Evolutionary conservation across 1,140 invertebrate species (phyloP), one percentile per base, ranked within the genome.

Genomic region (Atopsyche davidsoni): DNA sequence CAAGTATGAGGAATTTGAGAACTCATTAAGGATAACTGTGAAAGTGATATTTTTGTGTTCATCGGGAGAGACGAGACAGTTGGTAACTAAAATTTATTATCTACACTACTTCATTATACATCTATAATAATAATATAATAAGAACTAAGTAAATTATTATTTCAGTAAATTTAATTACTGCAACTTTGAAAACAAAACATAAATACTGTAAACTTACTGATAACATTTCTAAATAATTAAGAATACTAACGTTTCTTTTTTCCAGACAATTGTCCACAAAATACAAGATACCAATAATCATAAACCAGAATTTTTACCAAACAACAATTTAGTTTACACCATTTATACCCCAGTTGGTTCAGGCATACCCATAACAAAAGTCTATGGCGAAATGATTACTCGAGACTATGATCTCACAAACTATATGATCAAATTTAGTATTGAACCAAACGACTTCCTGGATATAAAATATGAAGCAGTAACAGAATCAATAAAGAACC

Each of bases 251-350:
- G 13, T 4, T 47, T n/a, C n/a, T n/a, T 42, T 7, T 48, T 55
- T 38, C 9, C 17, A 52, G 54, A 32, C 18, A 14, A 28, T 56
- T 1, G 6, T 7, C 16, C 22, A 11, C 25, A 39, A 2, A 4
- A 56, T 56, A 10, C 17, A 10, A 10, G 55, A 57, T 23, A 57
- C 51, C 2, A 57, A 57, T 22, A 57, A 49, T 31, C 25, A 57
- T 32, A 3, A n/a, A 10, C 55, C 55, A 4, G 46, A 40, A 36
- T 50, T 53, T 19, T 23, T 43, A 18, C 44, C 28, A 2, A 25
- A 11, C 23, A 22, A 14, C 14, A 13, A 16, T 14, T 53, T 16
- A 22, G 25, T 41, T 2, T 50, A 39, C 17, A 46, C 21, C 36
- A 50, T 57, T n/a, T 50, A 34, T 36, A 50, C 46, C 7, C 55